Evolutionary conservation across 2,888 invertebrate genomes (phyloP), one percentile per base, ranked within the genome.

Genomic region (Orthosia gothica): DNA sequence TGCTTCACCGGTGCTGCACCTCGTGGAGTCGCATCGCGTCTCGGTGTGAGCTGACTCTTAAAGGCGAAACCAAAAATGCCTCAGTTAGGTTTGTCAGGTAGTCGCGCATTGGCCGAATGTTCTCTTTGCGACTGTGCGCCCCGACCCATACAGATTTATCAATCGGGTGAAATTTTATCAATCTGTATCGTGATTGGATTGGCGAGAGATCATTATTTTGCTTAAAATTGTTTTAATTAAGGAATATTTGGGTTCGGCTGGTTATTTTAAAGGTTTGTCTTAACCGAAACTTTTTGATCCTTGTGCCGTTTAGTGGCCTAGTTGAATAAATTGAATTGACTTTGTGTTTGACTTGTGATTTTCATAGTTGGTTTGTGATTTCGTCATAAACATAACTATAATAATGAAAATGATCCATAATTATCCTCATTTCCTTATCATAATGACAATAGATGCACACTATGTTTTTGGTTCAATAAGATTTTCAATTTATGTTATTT

Each of bases 151-250:
- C 63, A 68, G 74, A 87, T 85, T 84, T 73, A 86, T 81, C 70
- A 79, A 76, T 76, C 59, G 71, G 63, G 57, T 68, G 62, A 86
- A 70, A 68, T 71, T 71, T 80, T 82, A 82, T 71, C 84, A 82
- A 67, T 67, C 63, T 49, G 7, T 50, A 73, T 73, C 62, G 32
- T 57, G 79, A 69, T 83, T 15, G 16, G 16, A 59, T 79, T 54
- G 23, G 59, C 9, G 0, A 32, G 13, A 20, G 66, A 70, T 74
- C 1, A 13, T 62, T 50, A 57, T 68, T 82, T 68, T 32, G 13
- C 7, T 63, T 59, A 9, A 70, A 76, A 54, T 20, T 40, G 54
- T 77, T 66, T 86, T 84, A 84, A 82, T 86, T 82, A 82, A 63
- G 67, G 50, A 45, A 64, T 69, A 50, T 70, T 83, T 71, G 13